Base-by-base conservation (phyloP, 92 coral and sea anemone species). In the Pocillopora grandis region DNA sequence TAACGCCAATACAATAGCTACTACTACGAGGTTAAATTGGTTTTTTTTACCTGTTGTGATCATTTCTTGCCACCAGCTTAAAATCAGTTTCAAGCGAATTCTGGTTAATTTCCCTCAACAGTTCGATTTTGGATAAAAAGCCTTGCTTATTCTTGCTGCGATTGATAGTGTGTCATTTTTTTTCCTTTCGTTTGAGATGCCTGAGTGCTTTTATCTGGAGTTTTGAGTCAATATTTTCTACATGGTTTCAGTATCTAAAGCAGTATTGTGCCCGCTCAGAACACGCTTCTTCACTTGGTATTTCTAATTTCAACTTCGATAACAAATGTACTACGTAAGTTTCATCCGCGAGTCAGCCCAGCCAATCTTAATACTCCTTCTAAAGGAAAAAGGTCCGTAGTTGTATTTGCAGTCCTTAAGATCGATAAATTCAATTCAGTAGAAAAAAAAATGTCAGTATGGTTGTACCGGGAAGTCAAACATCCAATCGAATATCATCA, bases 341-440 rank as follows among this genome's bases (percentile, higher is more conserved):
- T 3, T 55, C 33, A 65, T 66, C 72, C 82, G 63, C 48, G 56
- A 66, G 23, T 33, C 64, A 76, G 18, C 66, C 35, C 7, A 27
- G 35, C 71, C 72, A 81, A 48, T 48, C 62, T 62, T 59, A 59
- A 42, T 49, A 59, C 76, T 70, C 66, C 19, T 18, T n/a, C 58
- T 72, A 64, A 61, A 14, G 66, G 79, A 37, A 73, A 78, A 62
- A 82, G 74, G 79, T 82, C 78, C 86, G 72, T 27, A 23, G 61
- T 82, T 62, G 79, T 64, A 61, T 73, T 83, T 67, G 64, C 12
- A 73, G 52, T 65, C 74, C 86, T 83, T 72, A 20, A 73, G 80
- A 74, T 83, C 80, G 80, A 74, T 83, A 83, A 83, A 64, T 74
- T 48, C 86, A 73, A 83, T 74, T 33, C 31, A 56, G 19, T 31